Percentiles rank a stretch among this genome's conserved stretches.
Conservation (phyloP, 2,113 vertebrate species). For the Otolemur garnettii region DNA sequence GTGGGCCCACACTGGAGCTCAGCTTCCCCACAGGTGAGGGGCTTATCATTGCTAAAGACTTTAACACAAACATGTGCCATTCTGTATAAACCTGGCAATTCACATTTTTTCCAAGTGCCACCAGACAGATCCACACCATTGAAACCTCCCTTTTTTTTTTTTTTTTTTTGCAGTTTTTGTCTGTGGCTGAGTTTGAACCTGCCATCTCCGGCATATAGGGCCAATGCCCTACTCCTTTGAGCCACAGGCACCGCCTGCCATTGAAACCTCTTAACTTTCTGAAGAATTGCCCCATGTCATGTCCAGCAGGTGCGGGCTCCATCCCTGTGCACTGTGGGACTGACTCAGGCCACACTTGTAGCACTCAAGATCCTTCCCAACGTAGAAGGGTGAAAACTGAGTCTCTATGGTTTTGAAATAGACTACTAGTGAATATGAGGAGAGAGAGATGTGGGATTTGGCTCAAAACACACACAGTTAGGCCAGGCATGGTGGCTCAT, state of each 20-base stretch:
- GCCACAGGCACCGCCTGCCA: background rate
- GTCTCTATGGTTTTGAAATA: background rate
- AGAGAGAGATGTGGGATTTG: background rate
- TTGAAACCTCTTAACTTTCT: background rate
- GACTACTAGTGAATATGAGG: background rate
- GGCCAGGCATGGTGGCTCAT: too few relatives aligned
- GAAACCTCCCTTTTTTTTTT: background rate
- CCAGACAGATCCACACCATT: rapidly evolving
- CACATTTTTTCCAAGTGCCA: background rate
- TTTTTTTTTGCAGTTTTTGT: too few relatives aligned
- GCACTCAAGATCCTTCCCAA: background rate
- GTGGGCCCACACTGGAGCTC: background rate
- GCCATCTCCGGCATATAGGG: too few relatives aligned
- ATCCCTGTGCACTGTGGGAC: background rate
- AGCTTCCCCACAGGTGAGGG: background rate
- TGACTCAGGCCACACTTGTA: too few relatives aligned
- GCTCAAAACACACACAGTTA: background rate
- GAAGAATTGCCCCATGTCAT: rapidly evolving
- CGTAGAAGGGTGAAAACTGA: background rate
- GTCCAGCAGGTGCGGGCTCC: rapidly evolving
- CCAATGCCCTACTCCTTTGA: too few relatives aligned
- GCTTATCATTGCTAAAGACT: background rate
- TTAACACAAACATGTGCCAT: background rate
- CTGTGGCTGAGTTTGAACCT: too few relatives aligned
- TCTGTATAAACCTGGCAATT: background rate